Conservation (phyloP, 2,113 vertebrate species). For the Ceyx cyanopectus region DNA sequence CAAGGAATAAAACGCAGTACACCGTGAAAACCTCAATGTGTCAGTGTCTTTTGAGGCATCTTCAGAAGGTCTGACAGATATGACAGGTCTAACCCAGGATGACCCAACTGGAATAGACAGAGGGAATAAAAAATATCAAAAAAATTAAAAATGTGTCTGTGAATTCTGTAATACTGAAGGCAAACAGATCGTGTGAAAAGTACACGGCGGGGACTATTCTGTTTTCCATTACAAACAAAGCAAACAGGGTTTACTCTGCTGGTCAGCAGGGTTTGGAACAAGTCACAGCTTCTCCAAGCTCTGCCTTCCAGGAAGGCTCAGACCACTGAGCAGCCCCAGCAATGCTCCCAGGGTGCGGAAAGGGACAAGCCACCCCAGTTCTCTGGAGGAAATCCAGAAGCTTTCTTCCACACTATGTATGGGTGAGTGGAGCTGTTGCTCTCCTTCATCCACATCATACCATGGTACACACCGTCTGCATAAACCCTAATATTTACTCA, state of each 20-base stretch:
- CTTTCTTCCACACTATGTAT: not conserved
- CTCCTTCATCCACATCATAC: accelerated
- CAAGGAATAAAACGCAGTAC: not conserved
- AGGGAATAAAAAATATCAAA: not conserved
- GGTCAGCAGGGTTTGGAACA: not conserved
- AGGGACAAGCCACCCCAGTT: accelerated
- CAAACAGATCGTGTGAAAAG: not conserved
- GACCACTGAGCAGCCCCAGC: not conserved
- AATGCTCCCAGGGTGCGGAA: accelerated
- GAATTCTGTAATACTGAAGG: not conserved
- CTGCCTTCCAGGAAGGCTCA: conserved; percentile 15
- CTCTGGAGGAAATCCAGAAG: not conserved
- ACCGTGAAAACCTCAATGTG: accelerated
- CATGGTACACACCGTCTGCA: accelerated
- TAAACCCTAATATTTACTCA: not conserved
- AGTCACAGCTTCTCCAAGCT: not conserved
- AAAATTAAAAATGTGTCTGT: not conserved
- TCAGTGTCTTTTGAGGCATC: not conserved
- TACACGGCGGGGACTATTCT: not conserved
- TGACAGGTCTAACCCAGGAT: not conserved
- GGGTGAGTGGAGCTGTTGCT: not conserved
- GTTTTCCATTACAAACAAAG: not conserved
- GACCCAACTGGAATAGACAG: not conserved
- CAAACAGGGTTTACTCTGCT: not conserved
- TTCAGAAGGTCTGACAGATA: not conserved